Evolutionary conservation across 2,113 vertebrate genomes (phyloP).

Genomic region (Chauna torquata): DNA sequence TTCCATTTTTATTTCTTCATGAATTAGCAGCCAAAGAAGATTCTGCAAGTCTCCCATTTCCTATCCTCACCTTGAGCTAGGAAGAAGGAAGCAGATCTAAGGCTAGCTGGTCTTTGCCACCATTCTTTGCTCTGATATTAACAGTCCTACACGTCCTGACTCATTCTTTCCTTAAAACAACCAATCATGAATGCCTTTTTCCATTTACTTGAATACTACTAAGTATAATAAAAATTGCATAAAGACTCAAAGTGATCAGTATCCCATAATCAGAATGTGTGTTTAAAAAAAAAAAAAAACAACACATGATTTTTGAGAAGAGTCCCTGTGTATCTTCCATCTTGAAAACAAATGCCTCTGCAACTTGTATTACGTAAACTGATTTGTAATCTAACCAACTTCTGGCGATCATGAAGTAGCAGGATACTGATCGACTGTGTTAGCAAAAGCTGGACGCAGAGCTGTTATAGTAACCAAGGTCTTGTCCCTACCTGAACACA

Average conservation of each 20-base stretch:
- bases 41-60: background rate
- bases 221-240: background rate
- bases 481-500: background rate
- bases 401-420: background rate
- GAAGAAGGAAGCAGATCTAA: background rate
- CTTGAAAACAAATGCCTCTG: background rate
- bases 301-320: background rate
- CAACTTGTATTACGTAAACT: background rate
- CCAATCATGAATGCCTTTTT: background rate
- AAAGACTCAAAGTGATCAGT: background rate
- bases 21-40: background rate
- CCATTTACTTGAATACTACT: background rate
- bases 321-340: background rate
- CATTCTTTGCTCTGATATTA: background rate
- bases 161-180: background rate
- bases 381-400: background rate
- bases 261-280: background rate
- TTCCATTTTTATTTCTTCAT: constrained; percentile 1
- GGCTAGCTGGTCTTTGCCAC: background rate
- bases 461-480: background rate
- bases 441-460: background rate
- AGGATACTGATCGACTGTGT: background rate
- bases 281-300: background rate
- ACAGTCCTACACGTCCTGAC: background rate
- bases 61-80: background rate